Percentiles rank a stretch among this genome's conserved stretches.
phyloP scores from a whole-genome alignment of 2,797 vertebrate genomes.

The Etheostoma nigrum region DNA sequence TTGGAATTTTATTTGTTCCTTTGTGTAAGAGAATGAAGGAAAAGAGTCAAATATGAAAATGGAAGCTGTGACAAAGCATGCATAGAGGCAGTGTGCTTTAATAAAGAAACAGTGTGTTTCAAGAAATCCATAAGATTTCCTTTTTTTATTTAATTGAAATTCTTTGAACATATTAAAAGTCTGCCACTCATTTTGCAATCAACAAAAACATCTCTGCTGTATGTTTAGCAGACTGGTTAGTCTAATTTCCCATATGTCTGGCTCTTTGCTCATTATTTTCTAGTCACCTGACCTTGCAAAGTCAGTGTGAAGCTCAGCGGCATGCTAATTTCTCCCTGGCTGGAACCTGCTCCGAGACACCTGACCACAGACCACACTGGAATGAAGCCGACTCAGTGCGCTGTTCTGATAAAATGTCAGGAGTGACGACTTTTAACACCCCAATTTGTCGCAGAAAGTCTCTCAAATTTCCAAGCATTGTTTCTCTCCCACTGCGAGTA shows the following conservation, averaged over 20 bases:
- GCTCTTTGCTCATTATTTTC: slow-evolving; percentile 55
- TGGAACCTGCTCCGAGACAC: slow-evolving; percentile 33
- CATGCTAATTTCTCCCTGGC: slow-evolving; percentile 53
- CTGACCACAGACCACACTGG: slow-evolving; percentile 21
- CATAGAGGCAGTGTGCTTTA: slow-evolving; percentile 10
- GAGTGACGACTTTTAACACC: slow-evolving; percentile 36
- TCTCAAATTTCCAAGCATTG: slow-evolving; percentile 57
- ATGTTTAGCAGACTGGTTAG: neutral
- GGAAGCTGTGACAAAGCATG: slow-evolving; percentile 46
- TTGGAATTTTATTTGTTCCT: slow-evolving; percentile 81
- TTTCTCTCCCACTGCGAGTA: slow-evolving; percentile 59
- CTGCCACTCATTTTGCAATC: slow-evolving; percentile 9
- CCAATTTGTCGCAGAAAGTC: slow-evolving; percentile 71
- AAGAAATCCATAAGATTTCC: slow-evolving; percentile 11
- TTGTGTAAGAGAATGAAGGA: slow-evolving; percentile 69
- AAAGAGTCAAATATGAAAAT: slow-evolving; percentile 72
- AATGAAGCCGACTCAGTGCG: slow-evolving; percentile 40
- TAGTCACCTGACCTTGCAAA: slow-evolving; percentile 61
- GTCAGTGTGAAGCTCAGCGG: slow-evolving; percentile 34
- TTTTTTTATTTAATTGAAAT: neutral
- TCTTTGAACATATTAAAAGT: neutral
- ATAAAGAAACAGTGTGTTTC: slow-evolving; percentile 2
- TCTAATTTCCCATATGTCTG: slow-evolving; percentile 25
- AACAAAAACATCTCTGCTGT: slow-evolving; percentile 12
- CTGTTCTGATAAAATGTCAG: slow-evolving; percentile 11